phyloP scores from a whole-genome alignment of 92 coral and sea anemone genomes.

The Anthopleura xanthogrammica region DNA sequence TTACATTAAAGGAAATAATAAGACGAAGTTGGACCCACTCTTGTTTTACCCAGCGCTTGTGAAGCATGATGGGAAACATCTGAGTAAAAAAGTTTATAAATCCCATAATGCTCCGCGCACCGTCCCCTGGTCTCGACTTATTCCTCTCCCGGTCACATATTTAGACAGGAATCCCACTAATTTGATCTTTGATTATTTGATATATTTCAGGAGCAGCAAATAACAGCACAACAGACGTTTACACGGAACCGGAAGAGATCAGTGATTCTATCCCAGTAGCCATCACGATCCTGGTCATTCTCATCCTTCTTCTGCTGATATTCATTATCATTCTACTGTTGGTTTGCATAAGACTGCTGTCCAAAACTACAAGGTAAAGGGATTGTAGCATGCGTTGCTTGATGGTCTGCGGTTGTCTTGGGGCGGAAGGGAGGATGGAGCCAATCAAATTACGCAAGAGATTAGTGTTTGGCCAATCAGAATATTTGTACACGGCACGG shows the following conservation, averaged over 20 bases:
- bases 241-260: constrained; percentile 34
- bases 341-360: constrained; percentile 18
- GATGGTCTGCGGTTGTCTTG: too few relatives aligned
- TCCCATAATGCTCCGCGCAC: too few relatives aligned
- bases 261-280: constrained; percentile 36
- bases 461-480: too few relatives aligned
- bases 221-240: constrained; percentile 19
- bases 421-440: background rate
- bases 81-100: background rate
- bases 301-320: constrained; percentile 20
- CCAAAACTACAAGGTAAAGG: background rate
- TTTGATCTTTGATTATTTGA: background rate
- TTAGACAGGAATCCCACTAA: too few relatives aligned
- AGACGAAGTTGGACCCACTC: background rate
- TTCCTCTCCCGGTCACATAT: background rate
- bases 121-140: too few relatives aligned
- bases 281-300: constrained; percentile 27
- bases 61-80: background rate
- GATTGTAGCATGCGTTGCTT: background rate
- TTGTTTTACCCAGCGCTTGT: background rate
- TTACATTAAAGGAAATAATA: too few relatives aligned
- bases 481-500: too few relatives aligned
- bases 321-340: constrained; percentile 29
- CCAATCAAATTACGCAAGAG: too few relatives aligned
- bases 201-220: background rate